Base-by-base conservation (phyloP, 2,888 invertebrate species). In the Ditula angustiorana region DNA sequence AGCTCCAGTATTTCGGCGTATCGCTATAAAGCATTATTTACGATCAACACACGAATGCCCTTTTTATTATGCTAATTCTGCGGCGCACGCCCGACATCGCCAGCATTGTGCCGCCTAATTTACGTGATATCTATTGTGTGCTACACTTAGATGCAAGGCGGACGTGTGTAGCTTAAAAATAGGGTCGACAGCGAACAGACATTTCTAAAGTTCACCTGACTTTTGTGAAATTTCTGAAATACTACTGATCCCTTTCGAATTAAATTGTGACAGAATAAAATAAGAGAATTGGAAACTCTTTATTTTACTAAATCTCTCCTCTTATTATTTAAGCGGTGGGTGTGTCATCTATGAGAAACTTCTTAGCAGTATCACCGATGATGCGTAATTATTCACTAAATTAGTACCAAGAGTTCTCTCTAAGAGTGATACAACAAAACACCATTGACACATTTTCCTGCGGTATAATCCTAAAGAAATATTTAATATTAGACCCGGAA, bases 41-140 rank as follows among this genome's bases (percentile, higher is more conserved):
- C 63, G 63, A 63, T 63, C 63, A 33, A 50, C 50, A 46, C 35
- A 44, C 58, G 58, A 50, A 58, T 63, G 63, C 63, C 63, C 63
- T 63, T 68, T 63, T 63, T 63, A 63, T 63, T 52, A 63, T 63
- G 63, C 52, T 58, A 63, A 63, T 63, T 35, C 28, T 30, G 50
- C 28, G 50, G 60, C 26, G 16, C 8, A 26, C 3, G 3, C 2
- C 58, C 33, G 47, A 23, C 61, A 50, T 30, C 19, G 30, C 16
- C 47, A 47, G 30, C 63, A 63, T 58, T 63, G 63, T 63, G 24
- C 50, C 33, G 50, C 44, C 63, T 63, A 63, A 63, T 63, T 58
- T 63, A 63, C 63, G 63, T 30, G n/a, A 10, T 30, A 58, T 24
- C 56, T 46, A 50, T 56, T 66, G 56, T 61, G 30, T 28, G 56